A percentile compares a stretch with the other conserved stretches of the same genome.
These are phyloP conservation scores for Sitobion miscanthi DNA, from an alignment of 1,140 invertebrate genomes.

Conservation along the genomic window DNA sequence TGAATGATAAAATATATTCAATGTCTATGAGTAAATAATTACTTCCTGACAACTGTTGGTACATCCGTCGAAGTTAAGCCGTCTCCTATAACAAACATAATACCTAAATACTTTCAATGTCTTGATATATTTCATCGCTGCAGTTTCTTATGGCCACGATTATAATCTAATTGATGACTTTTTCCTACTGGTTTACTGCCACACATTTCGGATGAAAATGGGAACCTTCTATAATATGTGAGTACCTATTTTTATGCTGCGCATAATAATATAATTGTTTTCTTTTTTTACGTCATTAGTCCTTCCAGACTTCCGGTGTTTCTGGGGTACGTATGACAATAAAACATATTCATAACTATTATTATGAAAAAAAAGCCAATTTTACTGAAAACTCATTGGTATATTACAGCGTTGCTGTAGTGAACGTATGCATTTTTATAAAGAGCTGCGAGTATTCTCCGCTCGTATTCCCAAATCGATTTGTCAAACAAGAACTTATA, in stretches of 20 bases:
- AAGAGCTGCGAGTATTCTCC: background rate
- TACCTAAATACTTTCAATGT: too few relatives aligned
- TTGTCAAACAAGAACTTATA: conserved; percentile 48
- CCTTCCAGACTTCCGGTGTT: background rate
- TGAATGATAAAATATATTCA: too few relatives aligned
- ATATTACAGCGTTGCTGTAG: background rate
- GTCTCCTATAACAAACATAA: too few relatives aligned
- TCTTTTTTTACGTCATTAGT: background rate
- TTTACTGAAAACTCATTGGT: background rate
- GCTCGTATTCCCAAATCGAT: conserved; percentile 41
- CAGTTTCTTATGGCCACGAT: background rate
- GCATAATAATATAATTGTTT: background rate
- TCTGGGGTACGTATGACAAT: too few relatives aligned
- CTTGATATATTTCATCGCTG: too few relatives aligned
- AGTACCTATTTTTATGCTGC: background rate
- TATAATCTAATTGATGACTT: background rate
- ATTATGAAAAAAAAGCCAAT: background rate
- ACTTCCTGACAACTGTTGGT: too few relatives aligned
- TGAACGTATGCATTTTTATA: background rate
- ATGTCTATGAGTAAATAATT: too few relatives aligned
- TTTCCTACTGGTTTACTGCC: background rate
- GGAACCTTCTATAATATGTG: background rate
- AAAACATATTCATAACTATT: background rate
- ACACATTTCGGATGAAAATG: background rate
- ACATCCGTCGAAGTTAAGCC: too few relatives aligned